Evolutionary conservation across 2,888 invertebrate genomes (phyloP).

Genomic region (Dermolepida albohirtum): DNA sequence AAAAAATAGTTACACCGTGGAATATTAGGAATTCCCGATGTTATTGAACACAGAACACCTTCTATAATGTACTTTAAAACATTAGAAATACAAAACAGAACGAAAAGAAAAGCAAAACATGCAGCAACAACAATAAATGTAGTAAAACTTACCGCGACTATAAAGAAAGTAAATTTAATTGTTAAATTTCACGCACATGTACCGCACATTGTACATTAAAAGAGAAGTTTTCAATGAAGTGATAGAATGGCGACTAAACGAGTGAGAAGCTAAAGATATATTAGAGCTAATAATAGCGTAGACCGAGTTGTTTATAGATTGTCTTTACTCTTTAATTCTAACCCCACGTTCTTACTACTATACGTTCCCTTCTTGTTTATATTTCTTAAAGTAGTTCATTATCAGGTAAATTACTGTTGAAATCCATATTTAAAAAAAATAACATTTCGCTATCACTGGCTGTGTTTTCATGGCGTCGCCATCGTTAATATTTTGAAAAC

Average conservation of each 20-base stretch:
- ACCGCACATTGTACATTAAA: conserved; percentile 37
- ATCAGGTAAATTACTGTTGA: not conserved
- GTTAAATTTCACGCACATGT: conserved; percentile 32
- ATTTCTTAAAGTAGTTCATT: conserved; percentile 26
- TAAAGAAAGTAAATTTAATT: conserved; percentile 14
- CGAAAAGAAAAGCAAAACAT: not conserved
- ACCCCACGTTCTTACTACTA: conserved; percentile 59
- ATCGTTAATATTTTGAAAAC: too few species aligned
- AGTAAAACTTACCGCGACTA: conserved; percentile 13
- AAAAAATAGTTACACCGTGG: not conserved
- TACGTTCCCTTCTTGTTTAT: conserved; percentile 32
- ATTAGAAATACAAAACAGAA: not conserved
- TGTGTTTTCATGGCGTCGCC: too few species aligned
- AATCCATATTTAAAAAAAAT: too few species aligned
- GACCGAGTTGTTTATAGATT: conserved; percentile 58
- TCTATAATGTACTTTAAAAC: conserved; percentile 1
- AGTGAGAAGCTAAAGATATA: conserved; percentile 56
- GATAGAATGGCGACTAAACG: conserved; percentile 37
- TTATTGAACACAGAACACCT: not conserved
- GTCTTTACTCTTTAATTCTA: conserved; percentile 57
- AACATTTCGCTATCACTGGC: too few species aligned
- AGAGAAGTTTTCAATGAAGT: conserved; percentile 36
- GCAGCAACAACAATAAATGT: not conserved
- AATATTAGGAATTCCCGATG: conserved; percentile 10
- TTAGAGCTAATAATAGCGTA: conserved; percentile 63